Base-by-base conservation (phyloP, 2,888 invertebrate species). In the Ichneumon xanthorius region DNA sequence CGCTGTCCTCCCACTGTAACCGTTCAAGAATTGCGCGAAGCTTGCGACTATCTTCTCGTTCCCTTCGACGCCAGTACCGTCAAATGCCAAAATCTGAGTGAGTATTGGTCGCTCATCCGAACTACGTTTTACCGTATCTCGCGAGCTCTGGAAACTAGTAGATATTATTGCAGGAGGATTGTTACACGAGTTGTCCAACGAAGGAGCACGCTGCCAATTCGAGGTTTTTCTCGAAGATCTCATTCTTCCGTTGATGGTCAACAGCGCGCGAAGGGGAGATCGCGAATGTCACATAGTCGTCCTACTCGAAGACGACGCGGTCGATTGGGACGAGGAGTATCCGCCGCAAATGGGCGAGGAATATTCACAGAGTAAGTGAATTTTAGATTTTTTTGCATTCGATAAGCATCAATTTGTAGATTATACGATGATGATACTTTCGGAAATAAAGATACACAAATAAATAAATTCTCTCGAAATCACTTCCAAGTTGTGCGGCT, bases 311-410 rank as follows among this genome's bases (percentile, higher is more conserved):
- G 99, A 99, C 90, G 99, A 99, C 94, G 96, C 96, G 4, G 96
- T 97, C 37, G 99, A 99, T 92, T 99, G 99, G 99, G 99, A 99
- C 93, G 99, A 99, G 92, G 98, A 99, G 93, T 99, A 98, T 94
- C 99, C 99, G 0, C 99, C 99, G 0, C 99, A 99, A 95, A 99
- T 99, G 98, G 99, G 99, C 7, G 99, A 99, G 92, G 99, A 99
- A 95, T 99, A 99, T 94, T 98, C 98, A 68, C 99, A 99, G 95
- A 99, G 97, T 96, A 95, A 94, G 95, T 92, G 53, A 19, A 50
- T n/a, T 55, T 11, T 22, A 7, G 4, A 22, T 30, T 37, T 58
- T 26, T 11, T 30, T 40, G 33, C 19, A 48, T 68, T 14, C 53
- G 53, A 19, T 55, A 2, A 19, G 53, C 19, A 6, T 0, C 1